Conservation (phyloP, 2,888 invertebrate species). For the Allolobophora icterica region DNA sequence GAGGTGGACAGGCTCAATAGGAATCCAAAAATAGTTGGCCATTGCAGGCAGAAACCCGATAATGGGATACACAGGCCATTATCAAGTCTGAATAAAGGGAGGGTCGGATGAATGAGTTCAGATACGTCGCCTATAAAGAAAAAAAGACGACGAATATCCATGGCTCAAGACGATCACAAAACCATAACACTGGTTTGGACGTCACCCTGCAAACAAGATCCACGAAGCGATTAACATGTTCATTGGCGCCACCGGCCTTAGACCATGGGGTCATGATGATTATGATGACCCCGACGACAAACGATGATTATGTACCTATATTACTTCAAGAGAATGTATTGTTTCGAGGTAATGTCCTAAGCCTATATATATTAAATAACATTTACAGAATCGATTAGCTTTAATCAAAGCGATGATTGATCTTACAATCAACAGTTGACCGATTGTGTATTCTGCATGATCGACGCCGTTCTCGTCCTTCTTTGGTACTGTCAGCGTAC, state of each 20-base stretch:
- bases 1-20: no score
- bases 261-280: not conserved
- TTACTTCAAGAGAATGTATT: no score
- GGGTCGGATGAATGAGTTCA: no score
- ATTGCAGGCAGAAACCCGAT: no score
- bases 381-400: not conserved
- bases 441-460: conserved; percentile 20
- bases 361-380: no score
- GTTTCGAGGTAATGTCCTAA: no score
- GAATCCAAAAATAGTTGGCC: no score
- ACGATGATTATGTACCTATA: not conserved
- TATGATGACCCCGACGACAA: not conserved
- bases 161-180: not conserved
- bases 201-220: not conserved
- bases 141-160: not conserved
- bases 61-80: no score
- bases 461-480: conserved; percentile 51
- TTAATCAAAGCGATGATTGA: not conserved
- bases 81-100: no score
- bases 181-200: no score
- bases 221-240: not conserved
- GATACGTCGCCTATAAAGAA: not conserved
- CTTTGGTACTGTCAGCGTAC: conserved; percentile 55
- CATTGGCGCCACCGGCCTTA: not conserved
- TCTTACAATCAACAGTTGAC: conserved; percentile 27